phyloP scores from a whole-genome alignment of 2,888 invertebrate genomes.

The Penaeus monodon region DNA sequence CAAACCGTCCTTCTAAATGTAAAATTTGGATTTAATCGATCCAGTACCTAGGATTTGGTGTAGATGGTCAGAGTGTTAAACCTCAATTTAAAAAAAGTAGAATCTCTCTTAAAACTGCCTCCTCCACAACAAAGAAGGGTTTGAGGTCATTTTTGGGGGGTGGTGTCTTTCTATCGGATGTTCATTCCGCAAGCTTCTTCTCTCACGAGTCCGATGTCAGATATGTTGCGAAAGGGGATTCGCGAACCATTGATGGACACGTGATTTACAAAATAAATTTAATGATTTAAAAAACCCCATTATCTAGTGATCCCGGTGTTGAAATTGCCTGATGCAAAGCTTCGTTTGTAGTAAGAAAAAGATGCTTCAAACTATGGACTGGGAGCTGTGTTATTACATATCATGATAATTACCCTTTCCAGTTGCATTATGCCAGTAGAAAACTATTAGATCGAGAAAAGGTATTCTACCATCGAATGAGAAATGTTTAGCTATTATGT shows the following conservation, averaged over 20 bases:
- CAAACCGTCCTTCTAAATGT: no score
- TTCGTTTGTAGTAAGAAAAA: neutral
- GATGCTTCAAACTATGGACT: slow-evolving; percentile 27
- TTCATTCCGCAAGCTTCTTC: slow-evolving; percentile 16
- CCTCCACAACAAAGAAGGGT: slow-evolving; percentile 16
- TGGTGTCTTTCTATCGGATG: slow-evolving; percentile 28
- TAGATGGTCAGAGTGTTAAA: neutral
- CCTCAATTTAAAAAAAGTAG: neutral
- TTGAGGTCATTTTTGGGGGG: slow-evolving; percentile 4
- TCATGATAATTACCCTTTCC: slow-evolving; percentile 1
- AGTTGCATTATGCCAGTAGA: slow-evolving; percentile 22
- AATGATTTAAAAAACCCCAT: neutral
- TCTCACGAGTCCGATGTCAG: neutral
- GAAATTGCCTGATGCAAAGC: neutral
- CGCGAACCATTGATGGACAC: slow-evolving; percentile 13
- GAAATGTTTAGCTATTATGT: slow-evolving; percentile 32
- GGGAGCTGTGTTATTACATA: slow-evolving; percentile 26
- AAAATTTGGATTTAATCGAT: no score
- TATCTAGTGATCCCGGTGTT: neutral
- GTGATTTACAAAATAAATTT: neutral
- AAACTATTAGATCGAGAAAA: slow-evolving; percentile 24
- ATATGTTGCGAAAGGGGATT: neutral
- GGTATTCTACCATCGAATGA: slow-evolving; percentile 8
- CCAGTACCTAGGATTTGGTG: no score
- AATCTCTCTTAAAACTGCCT: neutral